Evolutionary conservation across 1,140 invertebrate genomes (phyloP).

Genomic region (Aporrectodea caliginosa): DNA sequence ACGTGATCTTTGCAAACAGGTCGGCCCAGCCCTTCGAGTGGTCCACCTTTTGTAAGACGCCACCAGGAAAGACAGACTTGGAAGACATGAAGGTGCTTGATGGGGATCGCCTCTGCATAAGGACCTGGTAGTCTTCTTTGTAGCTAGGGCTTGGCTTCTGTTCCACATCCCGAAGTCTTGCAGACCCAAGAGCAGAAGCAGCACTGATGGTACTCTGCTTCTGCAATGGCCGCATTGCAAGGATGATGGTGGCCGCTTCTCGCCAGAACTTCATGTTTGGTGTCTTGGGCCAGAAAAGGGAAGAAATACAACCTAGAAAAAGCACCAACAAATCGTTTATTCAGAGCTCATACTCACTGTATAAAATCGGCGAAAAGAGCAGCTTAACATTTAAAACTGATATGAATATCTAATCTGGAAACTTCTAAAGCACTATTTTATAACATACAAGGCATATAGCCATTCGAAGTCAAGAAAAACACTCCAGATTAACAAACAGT

Average conservation of each 20-base stretch:
- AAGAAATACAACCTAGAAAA: too few relatives aligned
- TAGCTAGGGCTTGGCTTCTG: neutral
- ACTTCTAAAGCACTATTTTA: too few relatives aligned
- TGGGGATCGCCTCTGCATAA: neutral
- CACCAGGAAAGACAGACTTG: neutral
- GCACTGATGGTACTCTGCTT: neutral
- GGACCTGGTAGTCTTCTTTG: neutral
- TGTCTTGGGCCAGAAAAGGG: too few relatives aligned
- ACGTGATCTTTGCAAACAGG: neutral
- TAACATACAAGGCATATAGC: too few relatives aligned
- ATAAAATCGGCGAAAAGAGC: too few relatives aligned
- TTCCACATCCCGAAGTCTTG: neutral
- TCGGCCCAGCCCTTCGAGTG: neutral
- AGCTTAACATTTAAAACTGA: too few relatives aligned
- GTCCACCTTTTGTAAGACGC: neutral
- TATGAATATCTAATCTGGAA: too few relatives aligned
- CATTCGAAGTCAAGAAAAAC: too few relatives aligned
- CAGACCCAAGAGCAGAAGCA: neutral
- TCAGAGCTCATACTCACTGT: too few relatives aligned
- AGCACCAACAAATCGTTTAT: too few relatives aligned
- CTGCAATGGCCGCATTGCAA: neutral
- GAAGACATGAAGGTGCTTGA: neutral
- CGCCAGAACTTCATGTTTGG: slow-evolving; percentile 1
- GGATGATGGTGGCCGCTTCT: neutral
- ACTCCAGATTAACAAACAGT: too few relatives aligned